phyloP scores from a whole-genome alignment of 2,888 invertebrate genomes.

The Amorpha juglandis region DNA sequence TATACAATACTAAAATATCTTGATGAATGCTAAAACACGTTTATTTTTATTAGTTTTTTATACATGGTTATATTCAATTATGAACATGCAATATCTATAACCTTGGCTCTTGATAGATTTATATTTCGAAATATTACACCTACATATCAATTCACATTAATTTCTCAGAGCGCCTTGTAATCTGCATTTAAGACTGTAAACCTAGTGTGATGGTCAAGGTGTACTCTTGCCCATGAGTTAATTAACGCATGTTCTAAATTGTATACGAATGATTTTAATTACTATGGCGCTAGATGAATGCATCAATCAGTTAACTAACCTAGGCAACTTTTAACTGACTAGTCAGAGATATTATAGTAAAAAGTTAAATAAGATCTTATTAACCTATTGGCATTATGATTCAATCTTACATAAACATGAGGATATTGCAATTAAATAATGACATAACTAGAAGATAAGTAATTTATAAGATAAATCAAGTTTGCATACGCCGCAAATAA shows the following conservation, averaged over 20 bases:
- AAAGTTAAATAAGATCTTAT: constrained; percentile 10
- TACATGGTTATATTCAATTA: background rate
- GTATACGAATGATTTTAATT: constrained; percentile 11
- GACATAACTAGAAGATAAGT: background rate
- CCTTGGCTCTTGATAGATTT: constrained; percentile 14
- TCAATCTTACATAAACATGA: background rate
- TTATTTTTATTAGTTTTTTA: background rate
- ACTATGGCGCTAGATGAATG: background rate
- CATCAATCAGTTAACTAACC: background rate
- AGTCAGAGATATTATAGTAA: background rate
- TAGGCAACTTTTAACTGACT: background rate
- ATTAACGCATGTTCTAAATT: constrained; percentile 1
- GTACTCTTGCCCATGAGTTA: constrained; percentile 10
- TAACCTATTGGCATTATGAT: constrained; percentile 1
- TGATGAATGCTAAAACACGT: background rate
- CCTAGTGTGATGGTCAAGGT: constrained; percentile 15
- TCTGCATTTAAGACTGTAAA: constrained; percentile 9
- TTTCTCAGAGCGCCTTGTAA: constrained; percentile 3
- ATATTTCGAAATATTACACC: constrained; percentile 11
- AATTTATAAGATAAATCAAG: background rate
- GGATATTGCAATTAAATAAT: background rate
- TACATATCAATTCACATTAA: constrained; percentile 15
- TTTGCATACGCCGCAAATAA: background rate
- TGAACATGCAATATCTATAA: background rate
- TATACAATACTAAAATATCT: background rate